Evolutionary conservation across 1,140 invertebrate genomes (phyloP), one percentile per base, ranked within the genome.

Genomic region (Eupristina koningsbergeri): DNA sequence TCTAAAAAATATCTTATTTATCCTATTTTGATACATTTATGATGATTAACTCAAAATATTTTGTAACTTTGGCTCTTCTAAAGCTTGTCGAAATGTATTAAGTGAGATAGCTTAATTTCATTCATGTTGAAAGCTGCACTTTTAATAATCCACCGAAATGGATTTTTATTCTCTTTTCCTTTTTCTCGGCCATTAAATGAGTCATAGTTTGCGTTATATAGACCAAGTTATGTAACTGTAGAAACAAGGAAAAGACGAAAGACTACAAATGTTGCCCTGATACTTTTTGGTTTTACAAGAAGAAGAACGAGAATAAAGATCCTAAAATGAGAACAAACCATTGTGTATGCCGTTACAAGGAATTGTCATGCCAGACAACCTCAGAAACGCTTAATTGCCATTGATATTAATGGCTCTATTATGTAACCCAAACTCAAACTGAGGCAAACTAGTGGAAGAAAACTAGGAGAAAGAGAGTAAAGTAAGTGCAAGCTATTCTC

Each of bases 381-480:
- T 67, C 64, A 74, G 79, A 53, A 64, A 69, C 58, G 71, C 29
- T 79, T 84, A 84, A 84, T 84, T 84, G 78, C 77, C 83, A 76
- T 50, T 84, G 78, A 84, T 84, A 84, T 84, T 84, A 80, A 84
- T 84, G 77, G 77, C 61, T 80, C 78, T 67, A 84, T 84, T 84
- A 84, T 80, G 82, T 80, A 84, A 84, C 76, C 53, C 76, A 69
- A 84, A 84, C 76, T 41, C 76, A 69, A 84, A 84, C 76, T 78
- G 39, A n/a, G 17, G n/a, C n/a, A 34, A 26, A 29, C 2, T n/a
- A 61, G 36, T 22, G 8, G 29, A 64, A 64, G 76, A 78, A 64
- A 78, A 64, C 31, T 63, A 17, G 26, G 26, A 31, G 36, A 13
- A 45, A 61, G 80, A 63, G 80, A 67, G 67, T 80, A 73, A 80